Percentiles rank a stretch among this genome's conserved stretches.
These are phyloP conservation scores for Pygoscelis adeliae DNA, from an alignment of 2,113 vertebrate species.

Conservation along the genomic window DNA sequence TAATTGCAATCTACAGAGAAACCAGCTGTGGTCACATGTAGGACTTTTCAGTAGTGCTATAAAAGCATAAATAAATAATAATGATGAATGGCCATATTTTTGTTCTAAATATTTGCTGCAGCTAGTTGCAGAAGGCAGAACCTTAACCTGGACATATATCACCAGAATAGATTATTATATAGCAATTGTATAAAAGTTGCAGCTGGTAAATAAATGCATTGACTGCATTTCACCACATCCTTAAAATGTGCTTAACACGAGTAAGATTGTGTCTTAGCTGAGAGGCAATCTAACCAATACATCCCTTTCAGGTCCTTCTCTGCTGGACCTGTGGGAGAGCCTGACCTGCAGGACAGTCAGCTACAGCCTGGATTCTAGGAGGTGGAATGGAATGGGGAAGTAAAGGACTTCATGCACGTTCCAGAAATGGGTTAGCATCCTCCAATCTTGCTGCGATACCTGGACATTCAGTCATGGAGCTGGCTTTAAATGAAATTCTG, in stretches of 20 bases:
- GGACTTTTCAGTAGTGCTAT: neutral
- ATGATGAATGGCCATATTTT: neutral
- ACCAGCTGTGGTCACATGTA: neutral
- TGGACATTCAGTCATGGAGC: neutral
- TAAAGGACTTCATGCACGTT: neutral
- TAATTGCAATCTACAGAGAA: neutral
- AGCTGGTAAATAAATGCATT: neutral
- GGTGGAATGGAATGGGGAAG: neutral
- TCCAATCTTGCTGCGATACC: neutral
- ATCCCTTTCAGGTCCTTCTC: neutral
- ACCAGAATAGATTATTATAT: neutral
- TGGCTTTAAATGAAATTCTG: neutral
- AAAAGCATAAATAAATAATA: neutral
- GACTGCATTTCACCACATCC: neutral
- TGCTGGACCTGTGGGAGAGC: neutral
- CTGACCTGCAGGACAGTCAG: neutral
- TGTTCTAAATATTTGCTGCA: neutral
- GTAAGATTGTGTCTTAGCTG: neutral
- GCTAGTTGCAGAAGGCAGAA: neutral
- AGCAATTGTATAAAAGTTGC: neutral
- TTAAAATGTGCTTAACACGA: neutral
- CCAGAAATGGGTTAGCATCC: neutral
- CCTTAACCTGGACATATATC: neutral
- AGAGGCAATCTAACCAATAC: neutral
- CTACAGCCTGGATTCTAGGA: neutral